Evolutionary conservation across 1,140 invertebrate genomes (phyloP).

Genomic region (Drosophila pallidifrons): DNA sequence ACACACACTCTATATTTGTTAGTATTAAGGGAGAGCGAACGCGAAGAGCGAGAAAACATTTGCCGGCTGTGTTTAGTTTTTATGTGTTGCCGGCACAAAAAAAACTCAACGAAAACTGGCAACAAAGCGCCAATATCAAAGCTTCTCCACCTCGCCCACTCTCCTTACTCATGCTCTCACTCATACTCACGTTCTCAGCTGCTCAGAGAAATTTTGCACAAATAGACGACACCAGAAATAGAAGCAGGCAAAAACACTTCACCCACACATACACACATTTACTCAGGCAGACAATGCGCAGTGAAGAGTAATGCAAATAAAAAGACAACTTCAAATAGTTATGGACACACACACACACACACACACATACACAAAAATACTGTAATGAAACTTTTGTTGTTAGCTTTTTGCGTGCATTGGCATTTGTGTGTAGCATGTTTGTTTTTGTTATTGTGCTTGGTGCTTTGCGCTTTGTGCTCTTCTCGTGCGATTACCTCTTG

Average conservation of each 20-base stretch:
- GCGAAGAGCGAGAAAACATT: constrained; percentile 48
- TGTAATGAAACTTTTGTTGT: constrained; percentile 41
- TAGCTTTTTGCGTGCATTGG: constrained; percentile 46
- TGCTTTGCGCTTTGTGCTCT: constrained; percentile 24
- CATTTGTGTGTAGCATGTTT: constrained; percentile 41
- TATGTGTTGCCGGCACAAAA: constrained; percentile 74
- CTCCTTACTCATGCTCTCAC: constrained; percentile 6
- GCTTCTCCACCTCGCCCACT: constrained; percentile 31
- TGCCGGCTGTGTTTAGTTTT: constrained; percentile 78
- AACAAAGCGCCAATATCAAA: constrained; percentile 52
- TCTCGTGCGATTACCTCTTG: constrained; percentile 53
- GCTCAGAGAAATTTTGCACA: constrained; percentile 55
- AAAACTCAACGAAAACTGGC: constrained; percentile 58
- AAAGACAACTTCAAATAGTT: constrained; percentile 55
- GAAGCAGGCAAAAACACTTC: constrained; percentile 58
- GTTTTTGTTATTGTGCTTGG: constrained; percentile 35
- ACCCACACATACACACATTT: constrained; percentile 33
- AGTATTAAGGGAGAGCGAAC: constrained; percentile 5
- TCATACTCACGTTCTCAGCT: background rate
- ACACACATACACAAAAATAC: background rate
- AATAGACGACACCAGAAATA: constrained; percentile 56
- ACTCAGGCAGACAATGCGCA: constrained; percentile 12
- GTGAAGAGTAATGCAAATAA: constrained; percentile 62
- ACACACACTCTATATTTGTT: background rate
- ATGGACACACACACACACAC: constrained; percentile 8